These are phyloP conservation scores for Stenchaetothrips biformis DNA, from an alignment of 2,888 invertebrate genomes.

Conservation along the genomic window DNA sequence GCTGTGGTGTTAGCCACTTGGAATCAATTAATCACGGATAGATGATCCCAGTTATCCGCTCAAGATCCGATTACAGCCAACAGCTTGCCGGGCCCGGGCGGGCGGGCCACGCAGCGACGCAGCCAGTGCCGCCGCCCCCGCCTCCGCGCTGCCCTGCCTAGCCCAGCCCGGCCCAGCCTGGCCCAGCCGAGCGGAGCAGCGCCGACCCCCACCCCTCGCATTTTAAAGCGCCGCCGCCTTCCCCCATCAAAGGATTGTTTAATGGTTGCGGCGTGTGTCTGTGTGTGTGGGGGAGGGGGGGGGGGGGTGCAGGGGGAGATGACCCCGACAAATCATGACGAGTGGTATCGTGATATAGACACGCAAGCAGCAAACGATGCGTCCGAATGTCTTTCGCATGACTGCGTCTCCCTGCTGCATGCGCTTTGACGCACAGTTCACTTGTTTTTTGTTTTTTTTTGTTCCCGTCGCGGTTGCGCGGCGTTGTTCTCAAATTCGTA, in stretches of 20 bases:
- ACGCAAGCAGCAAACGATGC: no score
- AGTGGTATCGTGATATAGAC: no score
- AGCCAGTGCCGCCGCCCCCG: not conserved
- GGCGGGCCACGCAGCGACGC: no score
- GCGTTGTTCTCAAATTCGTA: no score
- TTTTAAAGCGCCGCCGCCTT: not conserved
- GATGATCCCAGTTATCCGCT: constrained; percentile 12
- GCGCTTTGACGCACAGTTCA: no score
- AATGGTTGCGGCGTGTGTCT: not conserved
- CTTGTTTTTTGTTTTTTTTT: no score
- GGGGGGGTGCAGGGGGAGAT: not conserved
- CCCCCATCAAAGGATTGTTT: not conserved
- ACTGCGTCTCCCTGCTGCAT: no score
- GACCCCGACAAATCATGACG: no score
- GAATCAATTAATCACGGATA: constrained; percentile 22
- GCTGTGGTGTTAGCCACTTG: not conserved
- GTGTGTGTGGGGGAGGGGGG: not conserved
- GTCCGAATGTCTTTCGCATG: no score
- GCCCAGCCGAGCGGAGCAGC: no score
- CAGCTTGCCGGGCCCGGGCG: not conserved
- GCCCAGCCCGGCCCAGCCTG: not conserved
- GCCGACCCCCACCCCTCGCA: not conserved
- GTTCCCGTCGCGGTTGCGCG: no score
- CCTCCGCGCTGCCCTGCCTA: not conserved
- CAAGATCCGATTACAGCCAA: constrained; percentile 24